These are phyloP conservation scores for Unio pictorum DNA, from an alignment of 2,888 invertebrate genomes.

Conservation along the genomic window DNA sequence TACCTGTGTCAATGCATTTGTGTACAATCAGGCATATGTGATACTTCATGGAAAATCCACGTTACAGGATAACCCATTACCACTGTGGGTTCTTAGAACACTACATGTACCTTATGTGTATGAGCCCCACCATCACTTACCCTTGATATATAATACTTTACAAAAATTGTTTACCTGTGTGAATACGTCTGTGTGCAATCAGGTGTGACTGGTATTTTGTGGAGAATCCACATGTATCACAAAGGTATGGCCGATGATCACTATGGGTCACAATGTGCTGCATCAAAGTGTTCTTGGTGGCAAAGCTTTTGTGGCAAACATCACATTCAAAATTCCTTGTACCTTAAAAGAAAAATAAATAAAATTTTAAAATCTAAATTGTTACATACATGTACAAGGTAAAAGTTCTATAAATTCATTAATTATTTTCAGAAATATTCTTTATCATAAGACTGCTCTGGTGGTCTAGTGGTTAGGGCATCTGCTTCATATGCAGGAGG, in stretches of 20 bases:
- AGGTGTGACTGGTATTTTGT: conserved; percentile 80
- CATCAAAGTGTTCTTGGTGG: conserved; percentile 77
- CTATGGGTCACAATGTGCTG: conserved; percentile 77
- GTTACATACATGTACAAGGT: no score
- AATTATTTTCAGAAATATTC: no score
- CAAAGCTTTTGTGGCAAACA: conserved; percentile 77
- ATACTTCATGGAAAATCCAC: no score
- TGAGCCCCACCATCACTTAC: neutral
- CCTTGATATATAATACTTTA: neutral
- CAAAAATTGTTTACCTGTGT: conserved; percentile 72
- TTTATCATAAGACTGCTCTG: no score
- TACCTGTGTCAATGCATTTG: no score
- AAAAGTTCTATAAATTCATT: no score
- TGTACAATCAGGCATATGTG: no score
- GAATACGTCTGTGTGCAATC: conserved; percentile 79
- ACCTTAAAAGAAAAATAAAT: conserved; percentile 62
- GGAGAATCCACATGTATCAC: conserved; percentile 80
- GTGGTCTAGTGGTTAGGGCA: no score
- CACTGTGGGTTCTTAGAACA: no score
- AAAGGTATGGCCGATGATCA: conserved; percentile 76
- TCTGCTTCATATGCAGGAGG: no score
- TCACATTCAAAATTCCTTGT: conserved; percentile 76
- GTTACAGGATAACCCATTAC: no score
- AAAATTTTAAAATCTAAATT: neutral
- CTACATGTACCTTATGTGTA: no score